Conservation (phyloP, 2,113 vertebrate species). For the Brachyistius frenatus region DNA sequence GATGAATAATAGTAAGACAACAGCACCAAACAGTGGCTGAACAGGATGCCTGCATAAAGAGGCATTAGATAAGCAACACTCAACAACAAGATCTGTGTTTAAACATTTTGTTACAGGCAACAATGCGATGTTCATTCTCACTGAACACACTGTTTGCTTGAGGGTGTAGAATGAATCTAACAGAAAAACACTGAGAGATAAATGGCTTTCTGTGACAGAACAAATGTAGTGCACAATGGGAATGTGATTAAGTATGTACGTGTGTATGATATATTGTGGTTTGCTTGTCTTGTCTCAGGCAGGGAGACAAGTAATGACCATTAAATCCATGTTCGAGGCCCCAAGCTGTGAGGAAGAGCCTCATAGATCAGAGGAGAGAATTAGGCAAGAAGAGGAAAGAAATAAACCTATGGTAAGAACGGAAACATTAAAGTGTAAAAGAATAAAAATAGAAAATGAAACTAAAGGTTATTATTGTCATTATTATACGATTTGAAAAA, state of each 20-base stretch:
- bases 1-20: slow-evolving; percentile 74
- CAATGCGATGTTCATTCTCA: slow-evolving; percentile 6
- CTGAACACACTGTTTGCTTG: neutral
- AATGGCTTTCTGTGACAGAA: slow-evolving; percentile 38
- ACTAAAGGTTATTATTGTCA: neutral
- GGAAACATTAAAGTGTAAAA: neutral
- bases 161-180: neutral
- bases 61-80: slow-evolving; percentile 25
- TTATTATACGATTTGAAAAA: neutral
- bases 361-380: slow-evolving; percentile 27
- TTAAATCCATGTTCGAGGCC: slow-evolving; percentile 49
- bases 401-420: neutral
- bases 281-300: slow-evolving; percentile 26
- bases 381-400: neutral
- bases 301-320: slow-evolving; percentile 34
- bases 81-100: slow-evolving; percentile 8
- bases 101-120: slow-evolving; percentile 21
- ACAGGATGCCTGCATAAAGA: slow-evolving; percentile 53
- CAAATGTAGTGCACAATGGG: slow-evolving; percentile 21
- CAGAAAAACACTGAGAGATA: slow-evolving; percentile 9
- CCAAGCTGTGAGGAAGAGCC: slow-evolving; percentile 27
- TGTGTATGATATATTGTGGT: slow-evolving; percentile 52
- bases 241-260: slow-evolving; percentile 38
- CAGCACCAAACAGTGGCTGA: slow-evolving; percentile 79
- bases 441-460: too few species aligned